Conservation (phyloP, 2,888 invertebrate genomes). For the Geophilus truncorum region DNA sequence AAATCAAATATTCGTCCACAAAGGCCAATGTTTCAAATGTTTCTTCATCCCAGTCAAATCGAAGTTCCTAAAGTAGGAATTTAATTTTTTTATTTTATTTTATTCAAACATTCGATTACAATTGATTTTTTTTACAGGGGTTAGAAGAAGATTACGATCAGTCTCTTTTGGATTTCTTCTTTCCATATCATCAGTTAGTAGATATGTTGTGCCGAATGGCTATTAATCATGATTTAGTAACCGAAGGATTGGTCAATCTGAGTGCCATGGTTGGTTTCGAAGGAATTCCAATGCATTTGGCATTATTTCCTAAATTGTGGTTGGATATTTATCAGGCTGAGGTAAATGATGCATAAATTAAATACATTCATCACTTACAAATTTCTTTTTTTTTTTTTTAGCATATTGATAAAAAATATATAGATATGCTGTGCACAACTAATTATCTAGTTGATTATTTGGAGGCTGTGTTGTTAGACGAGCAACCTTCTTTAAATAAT, state of each 20-base stretch:
- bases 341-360: constrained; percentile 49
- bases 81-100: constrained; percentile 35
- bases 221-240: constrained; percentile 78
- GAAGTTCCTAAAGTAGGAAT: constrained; percentile 64
- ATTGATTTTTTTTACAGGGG: constrained; percentile 52
- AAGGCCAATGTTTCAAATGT: constrained; percentile 78
- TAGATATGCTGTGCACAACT: constrained; percentile 73
- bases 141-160: constrained; percentile 71
- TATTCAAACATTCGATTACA: neutral
- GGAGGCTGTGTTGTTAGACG: constrained; percentile 81
- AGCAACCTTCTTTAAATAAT: constrained; percentile 76
- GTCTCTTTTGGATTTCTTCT: constrained; percentile 68
- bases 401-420: constrained; percentile 72
- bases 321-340: constrained; percentile 75
- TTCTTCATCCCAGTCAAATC: constrained; percentile 68
- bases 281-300: constrained; percentile 78
- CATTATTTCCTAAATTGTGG: constrained; percentile 88
- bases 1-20: constrained; percentile 66
- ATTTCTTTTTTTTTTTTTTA: constrained; percentile 45
- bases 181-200: constrained; percentile 83
- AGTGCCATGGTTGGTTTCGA: constrained; percentile 88
- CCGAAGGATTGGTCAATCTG: constrained; percentile 75
- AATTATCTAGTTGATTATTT: constrained; percentile 82
- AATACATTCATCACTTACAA: constrained; percentile 34
- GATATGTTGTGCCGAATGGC: constrained; percentile 82